Evolutionary conservation across 2,797 vertebrate genomes (phyloP).

Genomic region (Enteromius fasciolatus): DNA sequence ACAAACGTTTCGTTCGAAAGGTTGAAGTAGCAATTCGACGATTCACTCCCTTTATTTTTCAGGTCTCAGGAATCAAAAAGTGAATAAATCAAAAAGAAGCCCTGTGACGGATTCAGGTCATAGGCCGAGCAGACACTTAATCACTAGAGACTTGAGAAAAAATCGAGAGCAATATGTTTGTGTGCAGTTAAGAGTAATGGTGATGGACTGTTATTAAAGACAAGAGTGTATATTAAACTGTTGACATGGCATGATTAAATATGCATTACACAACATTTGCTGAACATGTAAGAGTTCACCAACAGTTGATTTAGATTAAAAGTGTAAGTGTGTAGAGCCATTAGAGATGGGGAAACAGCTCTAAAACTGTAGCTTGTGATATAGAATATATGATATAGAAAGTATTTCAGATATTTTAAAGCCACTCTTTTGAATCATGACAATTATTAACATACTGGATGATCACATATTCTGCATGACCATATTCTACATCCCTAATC

Average conservation of each 20-base stretch:
- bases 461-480: neutral
- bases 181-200: conserved; percentile 59
- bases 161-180: conserved; percentile 42
- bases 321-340: neutral
- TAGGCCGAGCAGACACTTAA: conserved; percentile 57
- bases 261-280: conserved; percentile 39
- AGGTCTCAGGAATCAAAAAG: conserved; percentile 52
- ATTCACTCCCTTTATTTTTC: conserved; percentile 56
- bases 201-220: conserved; percentile 55
- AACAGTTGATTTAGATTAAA: conserved; percentile 20
- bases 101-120: conserved; percentile 65
- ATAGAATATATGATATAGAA: neutral
- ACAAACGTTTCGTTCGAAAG: conserved; percentile 62
- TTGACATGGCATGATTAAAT: conserved; percentile 54
- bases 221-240: conserved; percentile 41
- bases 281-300: conserved; percentile 34
- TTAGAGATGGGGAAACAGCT: neutral
- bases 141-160: conserved; percentile 59
- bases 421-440: neutral
- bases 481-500: neutral
- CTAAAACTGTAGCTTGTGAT: neutral
- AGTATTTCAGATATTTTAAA: neutral
- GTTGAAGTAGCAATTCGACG: conserved; percentile 63
- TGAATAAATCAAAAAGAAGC: conserved; percentile 66
- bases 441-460: too few relatives aligned